Percentiles rank a stretch among this genome's conserved stretches.
Evolutionary conservation across 1,140 invertebrate species (phyloP).

Genomic region (Pentalonia nigronervosa): DNA sequence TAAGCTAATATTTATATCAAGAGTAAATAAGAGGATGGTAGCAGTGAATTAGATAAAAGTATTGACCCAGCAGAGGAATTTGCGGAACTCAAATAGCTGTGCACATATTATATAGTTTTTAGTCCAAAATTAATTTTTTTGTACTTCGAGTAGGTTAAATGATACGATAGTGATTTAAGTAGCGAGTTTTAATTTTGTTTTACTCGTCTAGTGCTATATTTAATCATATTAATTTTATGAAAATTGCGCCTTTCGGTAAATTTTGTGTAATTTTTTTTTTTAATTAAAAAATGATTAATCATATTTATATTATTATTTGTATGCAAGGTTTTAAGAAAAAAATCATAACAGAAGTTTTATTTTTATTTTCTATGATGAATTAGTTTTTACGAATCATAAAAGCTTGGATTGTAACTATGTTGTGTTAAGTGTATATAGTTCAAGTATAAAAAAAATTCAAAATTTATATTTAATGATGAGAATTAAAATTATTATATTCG

Average conservation of each 20-base stretch:
- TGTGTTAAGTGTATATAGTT: no score
- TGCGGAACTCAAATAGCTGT: background rate
- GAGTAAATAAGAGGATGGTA: background rate
- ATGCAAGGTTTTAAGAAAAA: background rate
- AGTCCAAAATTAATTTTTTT: background rate
- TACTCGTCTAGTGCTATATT: background rate
- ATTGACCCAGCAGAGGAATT: background rate
- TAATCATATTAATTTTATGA: background rate
- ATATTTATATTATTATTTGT: background rate
- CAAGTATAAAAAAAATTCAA: no score
- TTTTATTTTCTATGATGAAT: background rate
- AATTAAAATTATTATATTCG: no score
- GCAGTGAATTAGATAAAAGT: background rate
- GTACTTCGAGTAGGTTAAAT: background rate
- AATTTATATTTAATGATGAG: no score
- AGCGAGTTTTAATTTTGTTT: background rate
- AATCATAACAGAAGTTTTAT: background rate
- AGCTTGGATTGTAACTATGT: no score
- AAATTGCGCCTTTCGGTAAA: no score
- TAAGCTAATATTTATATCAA: background rate
- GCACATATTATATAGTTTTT: background rate
- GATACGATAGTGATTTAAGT: background rate
- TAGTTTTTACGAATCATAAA: background rate
- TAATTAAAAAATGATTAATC: background rate
- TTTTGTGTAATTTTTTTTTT: background rate